These are phyloP conservation scores for Lysiphlebus fabarum DNA, from an alignment of 1,140 invertebrate species.

Conservation along the genomic window DNA sequence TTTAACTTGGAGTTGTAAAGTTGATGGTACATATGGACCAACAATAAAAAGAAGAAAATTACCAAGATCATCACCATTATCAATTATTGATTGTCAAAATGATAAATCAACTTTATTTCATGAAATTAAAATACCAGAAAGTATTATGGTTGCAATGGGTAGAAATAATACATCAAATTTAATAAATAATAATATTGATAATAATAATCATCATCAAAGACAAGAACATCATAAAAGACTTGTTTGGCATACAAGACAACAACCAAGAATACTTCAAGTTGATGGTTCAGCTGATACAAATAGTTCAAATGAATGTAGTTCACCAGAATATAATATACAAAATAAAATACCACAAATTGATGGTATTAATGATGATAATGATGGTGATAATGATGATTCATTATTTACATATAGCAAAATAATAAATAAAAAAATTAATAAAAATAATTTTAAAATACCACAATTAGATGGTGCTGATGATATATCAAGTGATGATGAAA, in stretches of 20 bases:
- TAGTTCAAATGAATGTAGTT: constrained; percentile 49
- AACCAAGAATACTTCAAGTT: constrained; percentile 57
- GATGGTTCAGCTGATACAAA: constrained; percentile 64
- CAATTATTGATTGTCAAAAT: constrained; percentile 40
- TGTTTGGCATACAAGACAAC: constrained; percentile 47
- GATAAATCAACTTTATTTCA: constrained; percentile 44
- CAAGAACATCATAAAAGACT: constrained; percentile 42
- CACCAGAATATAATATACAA: constrained; percentile 45
- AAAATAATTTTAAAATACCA: constrained; percentile 54
- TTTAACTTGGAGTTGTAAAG: constrained; percentile 66
- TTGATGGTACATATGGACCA: constrained; percentile 60
- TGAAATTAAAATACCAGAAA: constrained; percentile 51
- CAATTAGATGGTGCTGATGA: constrained; percentile 76
- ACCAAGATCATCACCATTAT: constrained; percentile 36
- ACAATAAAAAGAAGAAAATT: constrained; percentile 68
- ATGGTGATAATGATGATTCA: constrained; percentile 27
- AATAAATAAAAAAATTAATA: constrained; percentile 24
- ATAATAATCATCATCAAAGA: no score
- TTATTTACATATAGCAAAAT: constrained; percentile 9
- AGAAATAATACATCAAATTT: constrained; percentile 39
- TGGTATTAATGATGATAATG: constrained; percentile 39
- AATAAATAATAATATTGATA: constrained; percentile 43
- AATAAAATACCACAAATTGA: constrained; percentile 45
- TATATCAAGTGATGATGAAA: constrained; percentile 56
- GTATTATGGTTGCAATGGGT: constrained; percentile 53